phyloP scores from a whole-genome alignment of 2,888 invertebrate species.

The Xylocampa areola region DNA sequence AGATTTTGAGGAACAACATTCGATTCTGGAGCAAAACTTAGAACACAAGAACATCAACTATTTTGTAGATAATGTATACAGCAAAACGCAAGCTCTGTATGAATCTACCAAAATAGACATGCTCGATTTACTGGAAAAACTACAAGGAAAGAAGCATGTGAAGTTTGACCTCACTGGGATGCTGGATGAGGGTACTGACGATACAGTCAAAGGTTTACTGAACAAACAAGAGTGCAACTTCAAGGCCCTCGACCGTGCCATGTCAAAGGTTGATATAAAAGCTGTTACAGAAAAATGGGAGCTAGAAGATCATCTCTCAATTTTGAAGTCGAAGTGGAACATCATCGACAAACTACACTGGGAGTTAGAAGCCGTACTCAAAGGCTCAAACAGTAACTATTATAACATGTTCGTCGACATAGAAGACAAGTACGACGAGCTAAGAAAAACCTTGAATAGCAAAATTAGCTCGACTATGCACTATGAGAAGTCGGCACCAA shows the following conservation, averaged over 20 bases:
- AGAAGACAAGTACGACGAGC: constrained; percentile 4
- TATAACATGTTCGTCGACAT: constrained; percentile 8
- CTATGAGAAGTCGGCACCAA: not conserved
- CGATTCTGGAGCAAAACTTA: no score
- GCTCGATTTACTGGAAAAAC: no score
- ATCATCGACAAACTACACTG: constrained; percentile 6
- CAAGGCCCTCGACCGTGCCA: constrained; percentile 11
- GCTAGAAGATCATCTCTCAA: constrained; percentile 13
- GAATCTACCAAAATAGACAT: no score
- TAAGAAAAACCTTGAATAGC: constrained; percentile 2
- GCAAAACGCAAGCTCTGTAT: no score
- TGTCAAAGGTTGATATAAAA: constrained; percentile 9
- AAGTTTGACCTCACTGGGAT: constrained; percentile 7
- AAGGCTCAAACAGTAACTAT: constrained; percentile 2
- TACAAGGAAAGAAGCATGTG: no score
- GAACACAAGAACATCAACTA: no score
- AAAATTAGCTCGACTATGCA: constrained; percentile 8
- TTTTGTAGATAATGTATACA: no score
- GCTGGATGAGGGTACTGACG: not conserved
- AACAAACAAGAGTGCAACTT: constrained; percentile 20
- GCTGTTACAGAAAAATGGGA: constrained; percentile 15
- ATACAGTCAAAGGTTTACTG: not conserved
- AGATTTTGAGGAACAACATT: no score
- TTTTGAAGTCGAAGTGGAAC: constrained; percentile 14
- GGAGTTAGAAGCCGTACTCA: constrained; percentile 12